Base-by-base conservation (phyloP, 2,888 invertebrate genomes). In the Dryocosmus kuriphilus region DNA sequence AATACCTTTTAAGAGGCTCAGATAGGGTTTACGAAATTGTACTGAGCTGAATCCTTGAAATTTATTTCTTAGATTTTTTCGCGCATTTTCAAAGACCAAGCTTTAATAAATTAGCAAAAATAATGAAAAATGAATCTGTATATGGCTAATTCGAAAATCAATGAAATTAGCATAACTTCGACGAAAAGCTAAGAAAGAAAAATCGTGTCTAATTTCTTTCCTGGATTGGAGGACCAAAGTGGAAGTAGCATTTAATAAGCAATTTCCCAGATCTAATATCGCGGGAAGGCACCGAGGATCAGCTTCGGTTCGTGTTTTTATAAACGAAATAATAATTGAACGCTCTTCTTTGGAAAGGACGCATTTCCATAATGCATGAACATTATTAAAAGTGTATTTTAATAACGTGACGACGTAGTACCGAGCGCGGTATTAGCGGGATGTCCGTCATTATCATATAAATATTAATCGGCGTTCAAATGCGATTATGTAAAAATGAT, bases 401-500 rank as follows among this genome's bases (percentile, higher is more conserved):
- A 80, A 83, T 82, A 82, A 81, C 55, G 30, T 76, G 67, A 77
- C 76, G 57, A 51, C 65, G 46, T 51, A 61, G 60, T 51, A 65
- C 74, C 78, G 80, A 76, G 75, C 78, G 79, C 76, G 80, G 80
- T 82, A 84, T 79, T 76, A 79, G 57, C 60, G 38, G 63, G 46
- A 79, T 77, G 75, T 63, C 61, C 63, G 73, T 71, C 71, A 85
- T 88, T 86, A 87, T 86, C 82, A 81, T 85, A 84, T 85, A 86
- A 86, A 88, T 84, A 86, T 88, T 85, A 86, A 86, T 87, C 87
- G 85, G 71, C 84, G 81, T 85, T 85, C 82, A 80, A 81, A 80
- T 80, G 86, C 85, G 87, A 88, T 89, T 89, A 89, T 88, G 89
- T 86, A 88, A 88, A 89, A 87, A 84, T 81, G 85, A 82, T 83